Evolutionary conservation across 2,797 vertebrate genomes (phyloP).

Genomic region (Acipenser oxyrinchus): DNA sequence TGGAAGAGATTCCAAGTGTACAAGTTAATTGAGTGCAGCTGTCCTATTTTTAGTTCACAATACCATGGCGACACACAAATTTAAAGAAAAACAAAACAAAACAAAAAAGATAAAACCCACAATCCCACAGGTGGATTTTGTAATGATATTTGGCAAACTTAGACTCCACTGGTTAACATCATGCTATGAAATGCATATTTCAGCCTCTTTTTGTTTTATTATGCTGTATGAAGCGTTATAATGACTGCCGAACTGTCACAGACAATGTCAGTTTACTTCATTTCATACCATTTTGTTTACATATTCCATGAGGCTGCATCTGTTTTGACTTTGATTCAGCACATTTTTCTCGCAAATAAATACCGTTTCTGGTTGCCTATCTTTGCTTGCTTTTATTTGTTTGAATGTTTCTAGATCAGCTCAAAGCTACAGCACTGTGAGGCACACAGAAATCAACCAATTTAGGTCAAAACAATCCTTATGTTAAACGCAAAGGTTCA

Average conservation of each 20-base stretch:
- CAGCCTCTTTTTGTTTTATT: neutral
- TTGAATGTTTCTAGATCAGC: too few species aligned
- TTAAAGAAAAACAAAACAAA: too few species aligned
- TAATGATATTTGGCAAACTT: too few species aligned
- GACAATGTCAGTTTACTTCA: neutral
- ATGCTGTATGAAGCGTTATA: neutral
- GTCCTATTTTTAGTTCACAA: conserved; percentile 13
- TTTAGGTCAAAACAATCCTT: too few species aligned
- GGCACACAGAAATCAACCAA: too few species aligned
- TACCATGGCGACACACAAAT: conserved; percentile 13
- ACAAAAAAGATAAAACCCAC: too few species aligned
- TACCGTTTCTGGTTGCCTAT: neutral
- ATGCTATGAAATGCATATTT: too few species aligned
- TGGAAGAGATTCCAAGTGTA: conserved; percentile 14
- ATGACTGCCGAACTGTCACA: neutral
- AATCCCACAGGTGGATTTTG: too few species aligned
- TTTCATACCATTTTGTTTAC: neutral
- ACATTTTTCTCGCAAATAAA: neutral
- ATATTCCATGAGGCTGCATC: neutral
- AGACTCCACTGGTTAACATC: too few species aligned
- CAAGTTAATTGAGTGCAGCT: conserved; percentile 20
- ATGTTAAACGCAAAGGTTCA: too few species aligned
- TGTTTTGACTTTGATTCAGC: neutral
- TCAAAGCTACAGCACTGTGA: too few species aligned
- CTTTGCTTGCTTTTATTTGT: neutral